Percentiles rank a stretch among this genome's conserved stretches.
Conservation (phyloP, 2,113 vertebrate species). For the Dromaius novaehollandiae region DNA sequence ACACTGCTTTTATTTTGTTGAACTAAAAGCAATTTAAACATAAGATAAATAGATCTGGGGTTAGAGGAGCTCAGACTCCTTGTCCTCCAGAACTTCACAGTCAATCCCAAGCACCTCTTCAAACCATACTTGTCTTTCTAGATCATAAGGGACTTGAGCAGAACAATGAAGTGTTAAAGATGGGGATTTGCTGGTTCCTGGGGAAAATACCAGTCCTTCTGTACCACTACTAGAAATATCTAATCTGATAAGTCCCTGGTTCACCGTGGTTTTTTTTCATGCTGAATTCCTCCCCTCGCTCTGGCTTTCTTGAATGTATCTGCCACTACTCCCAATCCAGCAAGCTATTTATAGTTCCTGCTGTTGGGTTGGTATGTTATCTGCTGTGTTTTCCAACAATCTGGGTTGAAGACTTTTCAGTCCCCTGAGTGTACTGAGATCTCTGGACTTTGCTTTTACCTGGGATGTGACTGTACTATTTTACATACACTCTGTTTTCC, state of each 20-base stretch:
- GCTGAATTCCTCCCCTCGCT: background rate
- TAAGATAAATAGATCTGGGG: background rate
- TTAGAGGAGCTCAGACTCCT: background rate
- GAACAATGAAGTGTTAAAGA: background rate
- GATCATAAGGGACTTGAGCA: background rate
- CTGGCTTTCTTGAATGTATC: no score
- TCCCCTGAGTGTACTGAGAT: background rate
- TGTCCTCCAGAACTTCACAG: background rate
- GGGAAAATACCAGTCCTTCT: background rate
- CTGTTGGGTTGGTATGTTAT: rapidly evolving
- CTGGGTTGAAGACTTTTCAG: background rate
- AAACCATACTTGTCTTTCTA: background rate
- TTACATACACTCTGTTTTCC: background rate
- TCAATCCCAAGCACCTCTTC: background rate
- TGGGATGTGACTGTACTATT: background rate
- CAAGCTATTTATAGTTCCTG: background rate
- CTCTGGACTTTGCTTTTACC: background rate
- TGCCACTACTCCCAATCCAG: background rate
- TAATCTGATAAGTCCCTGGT: background rate
- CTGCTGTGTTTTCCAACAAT: background rate
- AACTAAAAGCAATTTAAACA: background rate
- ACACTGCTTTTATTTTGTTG: background rate
- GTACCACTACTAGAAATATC: background rate
- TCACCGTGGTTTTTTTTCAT: background rate
- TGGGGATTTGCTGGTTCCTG: background rate